Conservation (phyloP, 2,888 invertebrate genomes). For the Meliscaeva auricollis region DNA sequence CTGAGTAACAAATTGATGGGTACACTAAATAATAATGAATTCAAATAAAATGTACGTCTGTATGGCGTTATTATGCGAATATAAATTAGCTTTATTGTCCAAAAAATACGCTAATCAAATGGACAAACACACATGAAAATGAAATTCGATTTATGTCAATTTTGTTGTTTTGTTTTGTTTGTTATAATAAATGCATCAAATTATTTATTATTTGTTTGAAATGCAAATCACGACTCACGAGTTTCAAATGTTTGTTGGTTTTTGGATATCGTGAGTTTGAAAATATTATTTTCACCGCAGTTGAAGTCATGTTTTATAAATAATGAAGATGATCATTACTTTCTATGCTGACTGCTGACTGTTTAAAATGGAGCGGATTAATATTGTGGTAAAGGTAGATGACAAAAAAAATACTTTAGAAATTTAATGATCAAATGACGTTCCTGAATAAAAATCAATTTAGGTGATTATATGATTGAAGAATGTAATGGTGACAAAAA, state of each 20-base stretch:
- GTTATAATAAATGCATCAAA: constrained; percentile 32
- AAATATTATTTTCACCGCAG: not conserved
- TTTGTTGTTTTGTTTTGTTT: not conserved
- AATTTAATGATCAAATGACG: not conserved
- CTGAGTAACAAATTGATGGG: not conserved
- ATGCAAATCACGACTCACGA: constrained; percentile 29
- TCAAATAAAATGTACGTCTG: not conserved
- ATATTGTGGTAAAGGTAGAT: not conserved
- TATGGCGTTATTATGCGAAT: not conserved
- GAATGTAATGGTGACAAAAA: too few relatives aligned
- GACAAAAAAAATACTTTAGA: not conserved
- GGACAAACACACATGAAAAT: not conserved
- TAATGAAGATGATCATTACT: not conserved
- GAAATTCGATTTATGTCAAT: not conserved
- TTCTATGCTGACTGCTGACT: not conserved
- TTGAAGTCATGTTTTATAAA: constrained; percentile 27
- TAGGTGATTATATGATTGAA: not conserved
- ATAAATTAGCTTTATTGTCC: constrained; percentile 5
- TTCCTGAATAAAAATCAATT: not conserved
- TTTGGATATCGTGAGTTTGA: constrained; percentile 18
- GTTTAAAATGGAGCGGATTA: not conserved
- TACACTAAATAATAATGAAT: not conserved
- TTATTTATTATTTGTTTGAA: not conserved
- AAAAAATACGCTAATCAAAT: constrained; percentile 10
- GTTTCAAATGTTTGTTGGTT: not conserved